Evolutionary conservation across 2,888 invertebrate genomes (phyloP).

Genomic region (Dicycla oo): DNA sequence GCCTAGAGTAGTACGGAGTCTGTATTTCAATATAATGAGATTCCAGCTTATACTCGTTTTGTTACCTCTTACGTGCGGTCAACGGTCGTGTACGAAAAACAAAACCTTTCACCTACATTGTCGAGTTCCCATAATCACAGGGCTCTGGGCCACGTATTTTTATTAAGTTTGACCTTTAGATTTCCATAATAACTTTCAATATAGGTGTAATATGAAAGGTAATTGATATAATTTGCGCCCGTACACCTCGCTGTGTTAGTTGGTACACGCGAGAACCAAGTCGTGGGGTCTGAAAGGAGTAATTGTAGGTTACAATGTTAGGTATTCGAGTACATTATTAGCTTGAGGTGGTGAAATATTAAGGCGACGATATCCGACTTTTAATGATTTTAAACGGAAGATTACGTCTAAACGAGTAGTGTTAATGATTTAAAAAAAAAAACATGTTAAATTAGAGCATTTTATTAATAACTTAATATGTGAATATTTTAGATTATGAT

Average conservation of each 20-base stretch:
- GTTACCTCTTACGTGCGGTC: too few relatives aligned
- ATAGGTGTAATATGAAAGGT: slow-evolving; percentile 56
- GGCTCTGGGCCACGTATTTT: slow-evolving; percentile 42
- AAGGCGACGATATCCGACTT: too few relatives aligned
- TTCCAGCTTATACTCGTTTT: too few relatives aligned
- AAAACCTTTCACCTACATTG: background rate
- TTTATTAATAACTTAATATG: too few relatives aligned
- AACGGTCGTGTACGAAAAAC: background rate
- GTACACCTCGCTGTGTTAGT: slow-evolving; percentile 45
- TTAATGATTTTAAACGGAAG: too few relatives aligned
- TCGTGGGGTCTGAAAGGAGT: slow-evolving; percentile 33
- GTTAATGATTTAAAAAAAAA: too few relatives aligned
- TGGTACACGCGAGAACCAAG: slow-evolving; percentile 36
- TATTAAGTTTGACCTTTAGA: slow-evolving; percentile 55
- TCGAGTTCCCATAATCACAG: slow-evolving; percentile 41
- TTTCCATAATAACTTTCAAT: slow-evolving; percentile 58
- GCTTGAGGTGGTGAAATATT: slow-evolving; percentile 1
- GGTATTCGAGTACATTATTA: background rate
- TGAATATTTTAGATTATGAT: too few relatives aligned
- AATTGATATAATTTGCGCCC: slow-evolving; percentile 61
- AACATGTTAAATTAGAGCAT: too few relatives aligned
- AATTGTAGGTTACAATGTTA: slow-evolving; percentile 15
- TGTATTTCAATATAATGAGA: too few relatives aligned
- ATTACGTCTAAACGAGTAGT: too few relatives aligned
- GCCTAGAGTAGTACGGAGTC: too few relatives aligned